These are phyloP conservation scores for Amblyornis subalaris DNA, from an alignment of 2,113 vertebrate species.

Conservation along the genomic window DNA sequence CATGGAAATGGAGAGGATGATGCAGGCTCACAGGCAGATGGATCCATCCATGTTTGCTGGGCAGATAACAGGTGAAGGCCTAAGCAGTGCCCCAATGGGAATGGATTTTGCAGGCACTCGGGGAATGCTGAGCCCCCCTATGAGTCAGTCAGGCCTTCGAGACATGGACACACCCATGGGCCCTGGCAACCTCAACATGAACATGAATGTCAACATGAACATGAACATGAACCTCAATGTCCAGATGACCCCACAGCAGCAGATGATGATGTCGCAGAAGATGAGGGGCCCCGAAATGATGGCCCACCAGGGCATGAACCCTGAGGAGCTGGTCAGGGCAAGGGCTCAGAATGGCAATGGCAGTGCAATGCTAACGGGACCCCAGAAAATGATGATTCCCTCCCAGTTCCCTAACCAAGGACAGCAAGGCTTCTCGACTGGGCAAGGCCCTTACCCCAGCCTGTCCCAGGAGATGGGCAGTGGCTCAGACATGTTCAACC, in stretches of 20 bases:
- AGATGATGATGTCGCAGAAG: conserved; percentile 89
- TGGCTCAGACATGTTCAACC: conserved; percentile 81
- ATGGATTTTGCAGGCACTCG: conserved; percentile 87
- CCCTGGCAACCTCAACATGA: conserved; percentile 81
- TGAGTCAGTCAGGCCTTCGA: conserved; percentile 79
- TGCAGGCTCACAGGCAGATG: conserved; percentile 78
- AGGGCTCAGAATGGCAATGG: conserved; percentile 82
- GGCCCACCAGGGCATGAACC: conserved; percentile 76
- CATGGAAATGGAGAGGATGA: conserved; percentile 86
- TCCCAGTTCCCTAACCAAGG: conserved; percentile 82
- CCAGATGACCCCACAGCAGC: conserved; percentile 84
- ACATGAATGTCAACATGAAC: conserved; percentile 85
- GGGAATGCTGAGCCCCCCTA: conserved; percentile 85
- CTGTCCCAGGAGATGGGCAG: conserved; percentile 79
- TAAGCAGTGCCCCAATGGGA: conserved; percentile 64
- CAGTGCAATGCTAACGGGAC: conserved; percentile 64
- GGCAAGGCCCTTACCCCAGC: conserved; percentile 73
- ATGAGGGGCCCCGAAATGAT: conserved; percentile 77
- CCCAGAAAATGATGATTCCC: conserved; percentile 82
- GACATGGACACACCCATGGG: conserved; percentile 85
- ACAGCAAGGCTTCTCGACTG: conserved; percentile 76
- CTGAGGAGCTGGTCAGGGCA: conserved; percentile 82
- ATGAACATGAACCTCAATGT: conserved; percentile 86
- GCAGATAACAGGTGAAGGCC: conserved; percentile 68
- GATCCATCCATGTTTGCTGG: conserved; percentile 76